Conservation (phyloP, 2,888 invertebrate genomes). For the Barypeithes pellucidus region DNA sequence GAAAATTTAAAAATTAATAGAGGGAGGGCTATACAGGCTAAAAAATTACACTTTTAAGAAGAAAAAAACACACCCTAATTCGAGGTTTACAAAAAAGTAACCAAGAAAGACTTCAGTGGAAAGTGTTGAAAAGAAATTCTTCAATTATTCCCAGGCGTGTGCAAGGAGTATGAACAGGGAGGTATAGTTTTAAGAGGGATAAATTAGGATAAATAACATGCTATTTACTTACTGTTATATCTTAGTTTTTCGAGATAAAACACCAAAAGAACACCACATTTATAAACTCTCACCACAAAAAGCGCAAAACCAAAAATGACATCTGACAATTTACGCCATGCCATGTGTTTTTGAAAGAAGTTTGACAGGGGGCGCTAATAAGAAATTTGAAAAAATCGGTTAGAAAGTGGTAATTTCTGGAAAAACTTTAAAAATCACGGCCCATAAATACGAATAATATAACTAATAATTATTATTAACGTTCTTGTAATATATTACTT, state of each 20-base stretch:
- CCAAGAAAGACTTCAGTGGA: constrained; percentile 25
- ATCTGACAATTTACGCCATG: constrained; percentile 46
- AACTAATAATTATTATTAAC: too few species aligned
- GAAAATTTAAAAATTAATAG: constrained; percentile 8
- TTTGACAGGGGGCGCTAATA: constrained; percentile 11
- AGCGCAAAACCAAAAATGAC: constrained; percentile 68
- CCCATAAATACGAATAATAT: too few species aligned
- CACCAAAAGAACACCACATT: constrained; percentile 73
- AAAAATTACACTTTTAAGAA: background rate
- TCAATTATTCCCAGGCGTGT: background rate
- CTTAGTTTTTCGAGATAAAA: constrained; percentile 71
- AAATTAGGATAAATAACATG: background rate
- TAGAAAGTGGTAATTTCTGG: background rate
- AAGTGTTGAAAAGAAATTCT: constrained; percentile 24
- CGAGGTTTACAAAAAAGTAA: constrained; percentile 4
- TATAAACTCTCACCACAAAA: constrained; percentile 68
- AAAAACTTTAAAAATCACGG: too few species aligned
- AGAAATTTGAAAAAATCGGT: constrained; percentile 2
- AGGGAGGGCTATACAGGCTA: background rate
- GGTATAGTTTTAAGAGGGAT: background rate
- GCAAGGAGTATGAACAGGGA: background rate
- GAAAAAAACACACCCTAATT: constrained; percentile 7
- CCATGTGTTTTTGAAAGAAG: constrained; percentile 14
- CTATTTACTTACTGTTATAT: constrained; percentile 62
- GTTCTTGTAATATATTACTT: too few species aligned